phyloP scores from a whole-genome alignment of 1,140 invertebrate species.

The Aradophagus sp. region DNA sequence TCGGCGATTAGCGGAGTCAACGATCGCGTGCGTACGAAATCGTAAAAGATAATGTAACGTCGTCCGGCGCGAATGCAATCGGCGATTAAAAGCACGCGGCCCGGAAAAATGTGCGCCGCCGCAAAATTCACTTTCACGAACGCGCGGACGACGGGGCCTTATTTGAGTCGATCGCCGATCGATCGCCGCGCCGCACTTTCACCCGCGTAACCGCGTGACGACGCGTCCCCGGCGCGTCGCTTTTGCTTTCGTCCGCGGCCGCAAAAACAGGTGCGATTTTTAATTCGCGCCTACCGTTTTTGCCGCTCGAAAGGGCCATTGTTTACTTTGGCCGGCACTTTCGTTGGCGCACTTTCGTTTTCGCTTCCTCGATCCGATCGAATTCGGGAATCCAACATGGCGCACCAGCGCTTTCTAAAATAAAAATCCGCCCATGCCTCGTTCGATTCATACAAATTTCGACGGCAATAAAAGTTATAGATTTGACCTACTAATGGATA shows the following conservation, averaged over 20 bases:
- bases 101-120: constrained; percentile 40
- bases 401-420: constrained; percentile 1
- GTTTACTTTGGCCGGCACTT: constrained; percentile 8
- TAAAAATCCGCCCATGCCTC: neutral
- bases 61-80: constrained; percentile 39
- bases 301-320: constrained; percentile 4
- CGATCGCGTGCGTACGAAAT: constrained; percentile 40
- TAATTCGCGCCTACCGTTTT: constrained; percentile 14
- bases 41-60: constrained; percentile 48
- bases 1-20: constrained; percentile 32
- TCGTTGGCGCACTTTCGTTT: constrained; percentile 18
- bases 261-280: constrained; percentile 43
- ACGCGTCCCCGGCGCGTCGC: constrained; percentile 21
- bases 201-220: constrained; percentile 38
- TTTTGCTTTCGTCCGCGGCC: constrained; percentile 19
- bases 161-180: constrained; percentile 45
- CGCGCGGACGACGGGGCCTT: constrained; percentile 34
- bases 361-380: neutral
- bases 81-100: constrained; percentile 26
- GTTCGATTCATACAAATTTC: constrained; percentile 7
- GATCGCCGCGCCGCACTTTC: constrained; percentile 47
- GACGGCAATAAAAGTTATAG: constrained; percentile 3
- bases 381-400: neutral
- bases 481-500: constrained; percentile 39
- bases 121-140: constrained; percentile 58